These are phyloP conservation scores for Salmo trutta DNA, from an alignment of 2,797 vertebrate species.

Conservation along the genomic window DNA sequence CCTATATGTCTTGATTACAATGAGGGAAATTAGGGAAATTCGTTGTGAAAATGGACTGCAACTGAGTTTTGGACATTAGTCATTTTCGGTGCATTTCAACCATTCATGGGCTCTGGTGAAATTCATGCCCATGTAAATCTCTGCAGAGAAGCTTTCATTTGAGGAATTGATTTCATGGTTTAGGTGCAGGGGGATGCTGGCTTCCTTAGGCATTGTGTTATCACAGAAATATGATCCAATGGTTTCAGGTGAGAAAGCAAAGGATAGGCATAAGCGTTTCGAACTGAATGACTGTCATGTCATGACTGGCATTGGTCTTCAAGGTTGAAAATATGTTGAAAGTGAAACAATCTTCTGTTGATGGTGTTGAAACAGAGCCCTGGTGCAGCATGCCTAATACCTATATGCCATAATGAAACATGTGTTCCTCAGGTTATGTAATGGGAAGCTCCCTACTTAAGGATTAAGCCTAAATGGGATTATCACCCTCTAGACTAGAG, in stretches of 20 bases:
- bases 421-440: neutral
- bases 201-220: neutral
- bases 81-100: slow-evolving; percentile 24
- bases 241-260: neutral
- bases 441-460: neutral
- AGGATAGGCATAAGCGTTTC: neutral
- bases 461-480: neutral
- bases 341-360: neutral
- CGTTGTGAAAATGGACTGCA: neutral
- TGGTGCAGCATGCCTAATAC: neutral
- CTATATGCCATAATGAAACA: neutral
- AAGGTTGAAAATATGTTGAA: neutral
- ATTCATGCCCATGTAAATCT: slow-evolving; percentile 15
- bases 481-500: neutral
- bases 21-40: neutral
- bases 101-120: neutral
- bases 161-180: slow-evolving; percentile 15
- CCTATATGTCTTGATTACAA: neutral
- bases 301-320: neutral
- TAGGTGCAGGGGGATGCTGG: neutral
- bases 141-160: neutral
- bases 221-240: neutral
- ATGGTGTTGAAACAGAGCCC: neutral
- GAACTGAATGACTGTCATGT: neutral
- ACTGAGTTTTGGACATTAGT: slow-evolving; percentile 45